phyloP scores from a whole-genome alignment of 2,888 invertebrate species.

The Apamea epomidion region DNA sequence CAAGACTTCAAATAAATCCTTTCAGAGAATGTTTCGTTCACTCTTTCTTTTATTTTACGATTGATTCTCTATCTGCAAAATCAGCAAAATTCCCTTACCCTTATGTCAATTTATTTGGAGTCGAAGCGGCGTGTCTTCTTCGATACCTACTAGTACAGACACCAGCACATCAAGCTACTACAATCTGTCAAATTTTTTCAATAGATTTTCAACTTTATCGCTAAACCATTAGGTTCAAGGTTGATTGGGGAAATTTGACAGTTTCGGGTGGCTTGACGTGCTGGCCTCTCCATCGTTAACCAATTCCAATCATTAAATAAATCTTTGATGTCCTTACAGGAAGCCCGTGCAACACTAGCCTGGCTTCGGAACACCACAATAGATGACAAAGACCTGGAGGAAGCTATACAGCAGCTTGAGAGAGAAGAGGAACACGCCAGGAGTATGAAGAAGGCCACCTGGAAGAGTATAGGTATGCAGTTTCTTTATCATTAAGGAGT shows the following conservation, averaged over 20 bases:
- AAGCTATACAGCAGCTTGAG: conserved; percentile 82
- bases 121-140: not conserved
- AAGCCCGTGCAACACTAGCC: conserved; percentile 81
- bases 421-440: conserved; percentile 82
- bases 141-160: too few relatives aligned
- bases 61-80: too few relatives aligned
- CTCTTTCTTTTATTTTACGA: not conserved
- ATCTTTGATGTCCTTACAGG: conserved; percentile 71
- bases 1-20: not conserved
- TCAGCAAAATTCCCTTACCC: too few relatives aligned
- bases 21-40: not conserved
- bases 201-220: too few relatives aligned
- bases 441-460: conserved; percentile 82
- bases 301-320: not conserved
- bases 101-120: not conserved
- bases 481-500: not conserved
- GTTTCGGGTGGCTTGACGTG: too few relatives aligned
- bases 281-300: not conserved
- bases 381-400: conserved; percentile 84
- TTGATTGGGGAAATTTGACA: too few relatives aligned
- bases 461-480: conserved; percentile 82
- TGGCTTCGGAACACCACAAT: conserved; percentile 84
- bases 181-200: too few relatives aligned
- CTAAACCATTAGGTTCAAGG: too few relatives aligned
- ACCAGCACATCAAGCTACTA: too few relatives aligned